Base-by-base conservation (phyloP, 2,888 invertebrate genomes). In the Diloba caeruleocephala region DNA sequence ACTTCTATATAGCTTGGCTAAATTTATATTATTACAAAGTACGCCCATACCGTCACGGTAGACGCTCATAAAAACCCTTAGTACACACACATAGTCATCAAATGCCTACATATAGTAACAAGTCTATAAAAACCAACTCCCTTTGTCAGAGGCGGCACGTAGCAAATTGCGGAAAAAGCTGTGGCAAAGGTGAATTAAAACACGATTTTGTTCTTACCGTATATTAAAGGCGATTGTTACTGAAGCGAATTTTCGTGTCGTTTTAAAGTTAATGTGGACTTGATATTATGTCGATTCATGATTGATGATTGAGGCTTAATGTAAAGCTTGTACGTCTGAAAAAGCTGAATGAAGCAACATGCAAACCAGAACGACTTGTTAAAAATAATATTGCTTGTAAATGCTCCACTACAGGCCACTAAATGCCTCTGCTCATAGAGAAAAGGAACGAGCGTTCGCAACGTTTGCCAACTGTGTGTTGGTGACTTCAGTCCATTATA, bases 1-100 rank as follows among this genome's bases (percentile, higher is more conserved):
- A 5, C 17, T 10, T 36, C 33, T 41, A 56, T 36, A 34, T 41
- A 23, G 12, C 44, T 12, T 42, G 10, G 33, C 25, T 1, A 14
- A 49, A 68, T 62, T 62, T 45, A 68, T 62, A 62, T 54, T 55
- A 45, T 62, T 61, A 54, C 48, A 31, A 44, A 41, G 33, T 49
- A 41, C 33, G 33, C 25, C 34, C 44, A 53, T 61, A 13, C 9
- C 29, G 26, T 41, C 48, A 62, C 48, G 39, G 37, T 25, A 42
- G 33, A 28, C 14, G 39, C 13, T 21, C 51, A 51, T 59, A 67
- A 60, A 50, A 62, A 36, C 53, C 34, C 46, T 39, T 39, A 52
- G 46, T 62, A 42, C 61, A 61, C 36, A 65, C 19, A 15, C n/a
- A 26, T 15, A 23, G 39, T 21, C 1, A n/a, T n/a, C 8, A 23